Percentiles rank a stretch among this genome's conserved stretches.
Conservation (phyloP, 2,113 vertebrate species). For the Poeciliopsis occidentalis region DNA sequence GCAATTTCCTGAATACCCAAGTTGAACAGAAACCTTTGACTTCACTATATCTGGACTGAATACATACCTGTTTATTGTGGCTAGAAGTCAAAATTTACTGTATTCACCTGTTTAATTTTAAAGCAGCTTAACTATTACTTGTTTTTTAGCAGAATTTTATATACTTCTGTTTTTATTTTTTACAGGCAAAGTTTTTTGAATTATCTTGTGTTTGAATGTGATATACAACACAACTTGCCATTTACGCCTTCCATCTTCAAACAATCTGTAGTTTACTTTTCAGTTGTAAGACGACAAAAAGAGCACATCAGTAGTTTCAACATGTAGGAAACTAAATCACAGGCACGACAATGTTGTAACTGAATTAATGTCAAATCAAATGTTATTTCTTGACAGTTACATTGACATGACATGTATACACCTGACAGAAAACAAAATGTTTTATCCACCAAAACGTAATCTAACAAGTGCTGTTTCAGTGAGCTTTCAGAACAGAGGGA, state of each 20-base stretch:
- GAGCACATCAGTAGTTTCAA: constrained; percentile 6
- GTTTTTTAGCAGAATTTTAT: neutral
- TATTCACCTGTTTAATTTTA: no score
- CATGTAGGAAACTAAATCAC: constrained; percentile 19
- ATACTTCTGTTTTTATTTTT: neutral
- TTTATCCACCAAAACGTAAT: constrained; percentile 48
- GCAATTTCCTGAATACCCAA: no score
- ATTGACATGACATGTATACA: constrained; percentile 49
- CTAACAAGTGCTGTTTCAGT: constrained; percentile 33
- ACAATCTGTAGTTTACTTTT: neutral
- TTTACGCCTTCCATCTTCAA: neutral
- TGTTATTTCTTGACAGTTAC: constrained; percentile 22
- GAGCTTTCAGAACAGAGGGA: constrained; percentile 35
- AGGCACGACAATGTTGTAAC: constrained; percentile 37
- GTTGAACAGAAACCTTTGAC: no score
- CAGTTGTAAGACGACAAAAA: constrained; percentile 23
- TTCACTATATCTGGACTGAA: no score
- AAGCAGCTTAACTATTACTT: no score
- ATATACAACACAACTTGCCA: neutral
- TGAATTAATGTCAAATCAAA: constrained; percentile 63
- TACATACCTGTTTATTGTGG: no score
- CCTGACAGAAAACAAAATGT: constrained; percentile 52
- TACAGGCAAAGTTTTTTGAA: neutral
- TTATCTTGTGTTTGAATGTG: neutral
- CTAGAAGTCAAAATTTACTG: no score